These are phyloP conservation scores for Bombyx mandarina DNA, from an alignment of 1,140 invertebrate species.

Conservation along the genomic window DNA sequence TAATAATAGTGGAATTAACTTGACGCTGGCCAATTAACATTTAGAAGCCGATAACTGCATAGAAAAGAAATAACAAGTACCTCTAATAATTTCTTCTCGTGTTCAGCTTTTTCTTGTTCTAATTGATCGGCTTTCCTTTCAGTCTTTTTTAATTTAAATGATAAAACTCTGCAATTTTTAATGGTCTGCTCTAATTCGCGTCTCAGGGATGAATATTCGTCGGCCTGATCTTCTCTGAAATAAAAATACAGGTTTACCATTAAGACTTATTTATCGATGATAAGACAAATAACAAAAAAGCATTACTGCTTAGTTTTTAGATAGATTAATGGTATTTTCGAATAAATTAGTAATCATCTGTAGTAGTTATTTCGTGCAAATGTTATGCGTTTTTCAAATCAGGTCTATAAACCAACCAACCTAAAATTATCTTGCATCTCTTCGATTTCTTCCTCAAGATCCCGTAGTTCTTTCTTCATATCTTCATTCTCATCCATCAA, in stretches of 20 bases:
- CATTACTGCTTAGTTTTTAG: no score
- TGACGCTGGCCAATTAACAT: no score
- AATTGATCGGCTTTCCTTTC: slow-evolving; percentile 92
- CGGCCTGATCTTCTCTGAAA: slow-evolving; percentile 93
- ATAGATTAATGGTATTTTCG: background rate
- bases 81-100: slow-evolving; percentile 79
- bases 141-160: slow-evolving; percentile 97
- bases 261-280: background rate
- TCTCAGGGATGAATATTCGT: slow-evolving; percentile 95
- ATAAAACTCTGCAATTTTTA: slow-evolving; percentile 98
- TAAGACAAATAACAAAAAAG: no score
- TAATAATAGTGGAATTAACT: no score
- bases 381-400: no score
- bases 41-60: background rate
- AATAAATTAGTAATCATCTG: background rate
- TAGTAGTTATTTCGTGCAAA: no score
- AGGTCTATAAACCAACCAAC: slow-evolving; percentile 31
- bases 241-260: slow-evolving; percentile 83
- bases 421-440: slow-evolving; percentile 98
- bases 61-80: slow-evolving; percentile 43
- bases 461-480: slow-evolving; percentile 93
- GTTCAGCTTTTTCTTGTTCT: slow-evolving; percentile 85
- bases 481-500: slow-evolving; percentile 97
- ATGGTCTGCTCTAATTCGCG: slow-evolving; percentile 95
- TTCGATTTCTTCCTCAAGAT: slow-evolving; percentile 96